Evolutionary conservation across 2,797 vertebrate species (phyloP).

Genomic region (Lateolabrax maculatus): DNA sequence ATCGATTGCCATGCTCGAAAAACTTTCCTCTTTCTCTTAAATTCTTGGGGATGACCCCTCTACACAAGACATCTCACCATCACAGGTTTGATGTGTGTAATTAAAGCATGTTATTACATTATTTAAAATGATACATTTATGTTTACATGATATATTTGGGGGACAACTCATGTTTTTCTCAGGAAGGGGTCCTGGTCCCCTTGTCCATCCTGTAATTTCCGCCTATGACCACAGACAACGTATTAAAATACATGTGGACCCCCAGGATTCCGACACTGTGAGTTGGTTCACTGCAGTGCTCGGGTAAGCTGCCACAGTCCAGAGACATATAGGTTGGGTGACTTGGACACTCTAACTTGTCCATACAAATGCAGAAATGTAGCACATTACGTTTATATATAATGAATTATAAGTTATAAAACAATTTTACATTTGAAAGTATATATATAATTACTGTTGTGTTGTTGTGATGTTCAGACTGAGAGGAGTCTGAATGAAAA

Average conservation of each 20-base stretch:
- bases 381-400: not conserved
- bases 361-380: too few relatives aligned
- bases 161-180: too few relatives aligned
- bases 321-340: not conserved
- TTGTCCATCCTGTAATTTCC: too few relatives aligned
- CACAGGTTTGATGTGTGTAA: not conserved
- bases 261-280: not conserved
- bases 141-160: too few relatives aligned
- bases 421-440: too few relatives aligned
- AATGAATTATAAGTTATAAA: not conserved
- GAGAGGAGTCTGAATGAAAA: not conserved
- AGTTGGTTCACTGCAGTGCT: not conserved
- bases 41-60: not conserved
- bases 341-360: not conserved
- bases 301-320: not conserved
- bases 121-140: too few relatives aligned
- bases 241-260: not conserved
- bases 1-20: constrained; percentile 50
- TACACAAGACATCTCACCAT: not conserved
- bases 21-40: constrained; percentile 8
- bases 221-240: too few relatives aligned
- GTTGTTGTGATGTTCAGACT: not conserved
- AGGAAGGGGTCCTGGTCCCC: too few relatives aligned
- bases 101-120: too few relatives aligned
- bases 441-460: too few relatives aligned